Conservation (phyloP, 1,140 invertebrate species). For the Calliopsis andreniformis region DNA sequence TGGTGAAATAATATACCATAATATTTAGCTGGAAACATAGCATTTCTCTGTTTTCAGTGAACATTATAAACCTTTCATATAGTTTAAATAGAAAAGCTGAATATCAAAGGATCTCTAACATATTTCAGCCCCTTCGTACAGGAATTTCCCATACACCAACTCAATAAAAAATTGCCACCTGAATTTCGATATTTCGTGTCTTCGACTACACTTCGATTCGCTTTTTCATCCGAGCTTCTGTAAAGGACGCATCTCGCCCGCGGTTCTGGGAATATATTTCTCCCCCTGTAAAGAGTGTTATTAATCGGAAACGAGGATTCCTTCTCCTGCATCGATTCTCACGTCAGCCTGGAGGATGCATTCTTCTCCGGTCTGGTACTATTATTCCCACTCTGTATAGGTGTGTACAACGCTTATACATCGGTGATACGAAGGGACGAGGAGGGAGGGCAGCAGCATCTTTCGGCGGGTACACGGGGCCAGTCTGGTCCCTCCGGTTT, state of each 20-base stretch:
- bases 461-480: slow-evolving; percentile 1
- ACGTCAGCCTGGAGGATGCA: slow-evolving; percentile 42
- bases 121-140: too few species aligned
- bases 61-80: too few species aligned
- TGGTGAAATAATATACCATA: too few species aligned
- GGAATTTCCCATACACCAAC: too few species aligned
- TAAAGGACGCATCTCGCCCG: neutral
- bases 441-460: slow-evolving; percentile 4
- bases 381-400: slow-evolving; percentile 42
- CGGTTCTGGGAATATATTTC: neutral
- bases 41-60: too few species aligned
- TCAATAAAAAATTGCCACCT: too few species aligned
- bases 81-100: too few species aligned
- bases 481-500: slow-evolving; percentile 51
- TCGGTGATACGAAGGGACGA: neutral
- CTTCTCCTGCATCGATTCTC: slow-evolving; percentile 27
- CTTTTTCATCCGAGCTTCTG: neutral
- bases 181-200: too few species aligned
- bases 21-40: too few species aligned
- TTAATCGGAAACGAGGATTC: slow-evolving; percentile 36
- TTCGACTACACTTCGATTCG: too few species aligned
- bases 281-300: neutral
- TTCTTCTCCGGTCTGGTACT: slow-evolving; percentile 31
- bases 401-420: slow-evolving; percentile 11
- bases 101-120: too few species aligned